Evolutionary conservation across 2,888 invertebrate species (phyloP).

Genomic region (Zelleria hepariella): DNA sequence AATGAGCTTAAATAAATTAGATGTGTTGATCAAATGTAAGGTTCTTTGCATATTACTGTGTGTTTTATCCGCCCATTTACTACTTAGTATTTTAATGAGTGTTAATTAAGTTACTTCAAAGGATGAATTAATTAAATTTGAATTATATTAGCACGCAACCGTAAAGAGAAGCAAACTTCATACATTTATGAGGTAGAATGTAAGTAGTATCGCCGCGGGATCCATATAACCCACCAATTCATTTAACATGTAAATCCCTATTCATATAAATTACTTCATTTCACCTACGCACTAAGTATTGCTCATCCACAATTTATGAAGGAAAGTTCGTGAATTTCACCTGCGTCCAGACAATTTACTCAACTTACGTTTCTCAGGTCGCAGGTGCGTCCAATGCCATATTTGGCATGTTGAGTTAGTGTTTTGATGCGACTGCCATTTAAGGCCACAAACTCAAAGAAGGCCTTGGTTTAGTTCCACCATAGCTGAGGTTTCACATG

Average conservation of each 20-base stretch:
- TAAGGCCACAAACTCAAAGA: neutral
- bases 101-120: too few relatives aligned
- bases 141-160: too few relatives aligned
- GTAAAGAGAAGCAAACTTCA: too few relatives aligned
- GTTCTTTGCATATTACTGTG: too few relatives aligned
- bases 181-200: neutral
- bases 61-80: too few relatives aligned
- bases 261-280: neutral
- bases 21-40: too few relatives aligned
- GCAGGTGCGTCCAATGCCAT: neutral
- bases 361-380: neutral
- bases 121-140: neutral
- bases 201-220: neutral
- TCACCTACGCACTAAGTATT: neutral
- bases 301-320: neutral
- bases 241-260: neutral
- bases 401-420: neutral
- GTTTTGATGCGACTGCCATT: too few relatives aligned
- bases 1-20: too few relatives aligned
- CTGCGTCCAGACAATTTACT: neutral
- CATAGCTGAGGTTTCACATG: neutral
- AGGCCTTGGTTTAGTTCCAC: neutral
- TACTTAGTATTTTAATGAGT: too few relatives aligned
- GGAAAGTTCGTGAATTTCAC: neutral
- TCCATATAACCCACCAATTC: neutral